Evolutionary conservation across 1,140 invertebrate species (phyloP).

Genomic region (Copidosoma floridanum): DNA sequence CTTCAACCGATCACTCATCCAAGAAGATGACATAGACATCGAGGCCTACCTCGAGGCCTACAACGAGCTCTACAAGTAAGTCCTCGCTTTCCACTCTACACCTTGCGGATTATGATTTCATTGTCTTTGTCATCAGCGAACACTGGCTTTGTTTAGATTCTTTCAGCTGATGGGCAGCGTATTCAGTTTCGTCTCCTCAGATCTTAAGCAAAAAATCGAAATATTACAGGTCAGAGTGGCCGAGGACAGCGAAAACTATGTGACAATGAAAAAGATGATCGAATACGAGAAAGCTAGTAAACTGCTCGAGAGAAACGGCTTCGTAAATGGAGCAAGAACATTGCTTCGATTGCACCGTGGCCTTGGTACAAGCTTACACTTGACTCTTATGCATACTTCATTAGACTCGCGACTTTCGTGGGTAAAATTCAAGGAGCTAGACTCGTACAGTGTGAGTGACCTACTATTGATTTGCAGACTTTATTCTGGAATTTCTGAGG

Average conservation of each 20-base stretch:
- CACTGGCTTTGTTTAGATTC: constrained; percentile 65
- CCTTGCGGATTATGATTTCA: too few relatives aligned
- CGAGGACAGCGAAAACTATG: constrained; percentile 70
- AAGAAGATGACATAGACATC: constrained; percentile 56
- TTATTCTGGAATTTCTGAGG: constrained; percentile 79
- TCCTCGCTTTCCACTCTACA: background rate
- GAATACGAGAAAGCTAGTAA: constrained; percentile 75
- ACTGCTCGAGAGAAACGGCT: constrained; percentile 67
- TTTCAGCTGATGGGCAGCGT: constrained; percentile 84
- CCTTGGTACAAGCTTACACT: constrained; percentile 64
- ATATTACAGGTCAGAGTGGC: constrained; percentile 68
- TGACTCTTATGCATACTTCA: background rate
- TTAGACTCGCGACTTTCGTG: too few relatives aligned
- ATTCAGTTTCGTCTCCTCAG: constrained; percentile 88
- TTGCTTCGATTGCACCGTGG: constrained; percentile 86
- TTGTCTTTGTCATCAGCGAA: background rate
- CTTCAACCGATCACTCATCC: constrained; percentile 49
- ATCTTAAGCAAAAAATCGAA: constrained; percentile 84
- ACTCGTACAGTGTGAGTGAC: background rate
- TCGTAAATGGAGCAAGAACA: constrained; percentile 80
- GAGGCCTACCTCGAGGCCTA: constrained; percentile 57
- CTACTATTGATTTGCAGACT: constrained; percentile 62
- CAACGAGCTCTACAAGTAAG: constrained; percentile 58
- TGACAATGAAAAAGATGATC: constrained; percentile 85
- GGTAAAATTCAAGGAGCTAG: too few relatives aligned